Evolutionary conservation across 2,113 vertebrate genomes (phyloP).

Genomic region (Podarcis cretensis): DNA sequence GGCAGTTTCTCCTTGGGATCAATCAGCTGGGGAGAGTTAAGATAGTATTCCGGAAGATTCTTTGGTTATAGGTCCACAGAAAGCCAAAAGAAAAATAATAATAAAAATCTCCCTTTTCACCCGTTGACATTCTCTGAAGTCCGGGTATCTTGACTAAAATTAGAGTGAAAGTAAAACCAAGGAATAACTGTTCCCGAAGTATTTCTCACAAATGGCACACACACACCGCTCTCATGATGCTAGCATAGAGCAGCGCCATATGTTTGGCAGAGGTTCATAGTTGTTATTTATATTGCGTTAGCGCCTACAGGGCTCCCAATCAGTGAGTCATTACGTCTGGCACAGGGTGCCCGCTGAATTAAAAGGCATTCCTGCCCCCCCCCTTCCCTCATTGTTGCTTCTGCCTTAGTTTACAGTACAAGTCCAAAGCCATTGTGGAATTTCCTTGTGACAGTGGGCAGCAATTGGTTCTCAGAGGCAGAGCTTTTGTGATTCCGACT

Average conservation of each 20-base stretch:
- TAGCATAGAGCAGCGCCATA: background rate
- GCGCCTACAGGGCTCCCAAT: constrained; percentile 8
- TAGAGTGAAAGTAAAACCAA: constrained; percentile 1
- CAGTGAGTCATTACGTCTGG: background rate
- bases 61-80: constrained; percentile 20
- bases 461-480: constrained; percentile 6
- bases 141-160: constrained; percentile 14
- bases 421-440: background rate
- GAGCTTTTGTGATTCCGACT: constrained; percentile 19
- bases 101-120: background rate
- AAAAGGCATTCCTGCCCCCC: constrained; percentile 3
- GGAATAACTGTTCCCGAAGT: background rate
- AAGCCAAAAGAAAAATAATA: background rate
- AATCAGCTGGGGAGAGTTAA: constrained; percentile 11
- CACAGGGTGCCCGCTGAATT: background rate
- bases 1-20: constrained; percentile 55
- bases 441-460: background rate
- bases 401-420: background rate
- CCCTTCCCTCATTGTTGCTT: background rate
- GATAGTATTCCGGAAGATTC: constrained; percentile 26
- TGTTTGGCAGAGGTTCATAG: constrained; percentile 8
- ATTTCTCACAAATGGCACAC: background rate
- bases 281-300: constrained; percentile 18
- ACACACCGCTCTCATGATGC: background rate
- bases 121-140: constrained; percentile 17